Percentiles rank a stretch among this genome's conserved stretches.
These are phyloP conservation scores for Mesopsocus fuscifrons DNA, from an alignment of 2,888 invertebrate species.

Conservation along the genomic window DNA sequence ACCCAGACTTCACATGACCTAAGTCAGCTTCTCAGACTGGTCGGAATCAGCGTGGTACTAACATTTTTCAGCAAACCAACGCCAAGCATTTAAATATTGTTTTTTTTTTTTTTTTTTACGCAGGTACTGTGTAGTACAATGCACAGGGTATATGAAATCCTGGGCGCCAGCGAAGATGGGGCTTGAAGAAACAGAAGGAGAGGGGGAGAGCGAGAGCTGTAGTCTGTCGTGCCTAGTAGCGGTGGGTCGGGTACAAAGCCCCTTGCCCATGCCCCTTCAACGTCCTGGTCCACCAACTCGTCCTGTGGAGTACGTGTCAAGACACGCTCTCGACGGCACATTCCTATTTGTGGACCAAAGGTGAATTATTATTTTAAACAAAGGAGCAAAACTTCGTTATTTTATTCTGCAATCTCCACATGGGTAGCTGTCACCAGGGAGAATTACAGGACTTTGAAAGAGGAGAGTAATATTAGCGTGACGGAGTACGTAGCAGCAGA, in stretches of 20 bases:
- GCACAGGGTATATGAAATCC: constrained; percentile 82
- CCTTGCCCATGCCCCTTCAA: constrained; percentile 9
- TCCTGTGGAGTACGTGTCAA: constrained; percentile 56
- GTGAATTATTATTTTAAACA: constrained; percentile 32
- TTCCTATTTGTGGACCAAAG: constrained; percentile 85
- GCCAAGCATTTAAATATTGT: too few relatives aligned
- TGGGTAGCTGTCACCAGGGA: too few relatives aligned
- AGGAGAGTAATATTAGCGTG: too few relatives aligned
- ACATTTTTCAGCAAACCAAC: too few relatives aligned
- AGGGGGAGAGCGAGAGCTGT: constrained; percentile 29
- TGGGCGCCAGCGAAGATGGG: constrained; percentile 68
- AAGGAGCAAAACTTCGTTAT: background rate
- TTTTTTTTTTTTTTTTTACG: too few relatives aligned
- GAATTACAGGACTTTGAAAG: too few relatives aligned
- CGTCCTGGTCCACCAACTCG: constrained; percentile 29
- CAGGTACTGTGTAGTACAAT: constrained; percentile 80
- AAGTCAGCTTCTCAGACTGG: too few relatives aligned
- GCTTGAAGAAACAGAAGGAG: constrained; percentile 41
- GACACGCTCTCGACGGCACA: constrained; percentile 80
- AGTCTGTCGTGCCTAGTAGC: constrained; percentile 78
- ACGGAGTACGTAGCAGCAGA: too few relatives aligned
- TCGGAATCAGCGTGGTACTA: too few relatives aligned
- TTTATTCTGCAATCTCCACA: background rate
- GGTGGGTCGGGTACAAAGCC: constrained; percentile 53
- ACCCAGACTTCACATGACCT: constrained; percentile 9